Evolutionary conservation across 2,113 vertebrate species (phyloP), one percentile per base, ranked within the genome.

Genomic region (Ammodytes dubius): DNA sequence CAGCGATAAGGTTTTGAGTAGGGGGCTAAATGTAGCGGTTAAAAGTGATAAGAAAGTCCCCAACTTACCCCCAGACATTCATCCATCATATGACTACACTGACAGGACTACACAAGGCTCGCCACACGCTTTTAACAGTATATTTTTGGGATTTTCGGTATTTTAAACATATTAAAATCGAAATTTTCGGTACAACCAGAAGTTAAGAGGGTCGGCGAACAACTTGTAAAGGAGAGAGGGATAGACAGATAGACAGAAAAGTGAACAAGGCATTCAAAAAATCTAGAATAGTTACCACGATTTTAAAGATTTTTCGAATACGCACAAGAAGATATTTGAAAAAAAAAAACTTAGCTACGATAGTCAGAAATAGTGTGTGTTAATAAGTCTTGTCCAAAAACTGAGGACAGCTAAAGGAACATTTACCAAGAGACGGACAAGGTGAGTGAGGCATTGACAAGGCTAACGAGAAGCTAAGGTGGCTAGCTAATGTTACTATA

Each of bases 11-110:
- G 71, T 57, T 75, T 61, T 12, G 74, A 93, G 90, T 89, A 74
- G 81, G 0, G 66, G 59, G 90, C 93, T 94, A 94, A 92, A 93
- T 91, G 85, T 84, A 81, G 90, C 84, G 40, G 13, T 11, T 50
- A 12, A 59, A 13, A 3, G 6, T 19, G 91, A 93, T 93, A 92
- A 93, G 82, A 75, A 27, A 59, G 68, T 27, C 15, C 73, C 79
- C 43, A n/a, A 50, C 37, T 17, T 50, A 4, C 70, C 5, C n/a
- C n/a, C 11, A 35, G 82, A 77, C 74, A 5, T 53, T 49, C 65
- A 5, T 27, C 19, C 66, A 4, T 58, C 46, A 7, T 53, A n/a
- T 37, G 14, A 84, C n/a, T n/a, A n/a, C 58, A 27, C 63, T 1
- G 60, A 17, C 35, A 0, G 6, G 59, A 53, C 39, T 0, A 2